Conservation (phyloP, 2,888 invertebrate species). For the Cheilosia vernalis region DNA sequence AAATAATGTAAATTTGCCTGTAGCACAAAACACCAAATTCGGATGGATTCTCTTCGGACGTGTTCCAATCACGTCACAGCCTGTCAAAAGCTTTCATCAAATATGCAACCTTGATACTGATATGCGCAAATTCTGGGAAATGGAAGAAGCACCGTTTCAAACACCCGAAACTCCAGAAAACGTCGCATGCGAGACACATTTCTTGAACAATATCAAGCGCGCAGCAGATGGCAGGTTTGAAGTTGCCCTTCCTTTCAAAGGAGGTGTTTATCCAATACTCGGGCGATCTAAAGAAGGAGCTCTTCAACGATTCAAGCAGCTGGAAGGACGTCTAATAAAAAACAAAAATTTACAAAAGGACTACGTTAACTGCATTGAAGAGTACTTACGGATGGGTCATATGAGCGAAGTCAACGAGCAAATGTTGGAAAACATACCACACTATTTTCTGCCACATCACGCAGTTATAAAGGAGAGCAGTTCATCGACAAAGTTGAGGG, state of each 20-base stretch:
- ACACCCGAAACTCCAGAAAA: constrained; percentile 28
- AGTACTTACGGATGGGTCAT: constrained; percentile 21
- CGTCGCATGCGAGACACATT: constrained; percentile 27
- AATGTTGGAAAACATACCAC: not conserved
- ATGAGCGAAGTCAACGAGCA: constrained; percentile 20
- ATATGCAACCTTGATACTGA: too few relatives aligned
- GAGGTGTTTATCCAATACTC: too few relatives aligned
- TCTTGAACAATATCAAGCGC: constrained; percentile 1
- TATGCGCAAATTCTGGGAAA: too few relatives aligned
- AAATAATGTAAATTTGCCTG: not conserved
- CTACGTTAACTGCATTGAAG: constrained; percentile 12
- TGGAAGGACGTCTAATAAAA: constrained; percentile 8
- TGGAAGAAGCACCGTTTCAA: not conserved
- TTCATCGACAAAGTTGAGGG: constrained; percentile 35
- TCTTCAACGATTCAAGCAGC: constrained; percentile 1
- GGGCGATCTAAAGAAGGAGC: constrained; percentile 29
- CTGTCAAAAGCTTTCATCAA: constrained; percentile 3
- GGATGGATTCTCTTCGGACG: too few relatives aligned
- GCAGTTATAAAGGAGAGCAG: constrained; percentile 38
- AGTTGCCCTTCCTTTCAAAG: constrained; percentile 48
- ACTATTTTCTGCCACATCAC: constrained; percentile 31
- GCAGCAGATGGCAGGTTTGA: constrained; percentile 3
- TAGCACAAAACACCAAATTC: constrained; percentile 9
- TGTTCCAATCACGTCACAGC: not conserved
- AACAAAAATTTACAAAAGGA: not conserved